Percentiles rank a stretch among this genome's conserved stretches.
Conservation (phyloP, 2,797 vertebrate genomes). For the Crenichthys baileyi region DNA sequence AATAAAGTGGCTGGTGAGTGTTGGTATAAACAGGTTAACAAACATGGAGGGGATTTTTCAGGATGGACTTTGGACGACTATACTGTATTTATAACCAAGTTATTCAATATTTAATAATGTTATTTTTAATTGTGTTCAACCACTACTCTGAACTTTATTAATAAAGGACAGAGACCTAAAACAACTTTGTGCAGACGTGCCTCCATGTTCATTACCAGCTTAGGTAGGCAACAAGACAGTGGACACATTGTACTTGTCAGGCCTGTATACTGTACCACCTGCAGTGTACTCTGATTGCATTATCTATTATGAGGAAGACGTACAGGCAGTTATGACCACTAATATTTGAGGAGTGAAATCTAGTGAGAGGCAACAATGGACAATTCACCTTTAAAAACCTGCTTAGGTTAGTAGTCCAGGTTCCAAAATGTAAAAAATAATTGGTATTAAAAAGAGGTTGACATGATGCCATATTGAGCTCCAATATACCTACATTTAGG, state of each 20-base stretch:
- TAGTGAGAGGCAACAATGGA: neutral
- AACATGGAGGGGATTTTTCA: neutral
- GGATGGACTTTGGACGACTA: neutral
- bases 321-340: neutral
- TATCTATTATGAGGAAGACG: neutral
- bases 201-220: no score
- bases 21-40: neutral
- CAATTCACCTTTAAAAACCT: neutral
- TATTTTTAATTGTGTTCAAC: no score
- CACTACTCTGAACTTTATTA: no score
- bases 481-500: neutral
- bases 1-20: no score
- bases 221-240: no score
- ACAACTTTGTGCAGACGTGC: no score
- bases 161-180: no score
- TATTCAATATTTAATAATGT: neutral
- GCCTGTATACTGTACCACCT: neutral
- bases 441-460: neutral
- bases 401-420: neutral
- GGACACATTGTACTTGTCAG: neutral
- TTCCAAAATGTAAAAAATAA: neutral
- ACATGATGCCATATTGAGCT: neutral
- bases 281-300: neutral
- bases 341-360: neutral
- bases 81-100: neutral